These are phyloP conservation scores for Catajapyx aquilonaris DNA, from an alignment of 1,140 invertebrate genomes.

Conservation along the genomic window DNA sequence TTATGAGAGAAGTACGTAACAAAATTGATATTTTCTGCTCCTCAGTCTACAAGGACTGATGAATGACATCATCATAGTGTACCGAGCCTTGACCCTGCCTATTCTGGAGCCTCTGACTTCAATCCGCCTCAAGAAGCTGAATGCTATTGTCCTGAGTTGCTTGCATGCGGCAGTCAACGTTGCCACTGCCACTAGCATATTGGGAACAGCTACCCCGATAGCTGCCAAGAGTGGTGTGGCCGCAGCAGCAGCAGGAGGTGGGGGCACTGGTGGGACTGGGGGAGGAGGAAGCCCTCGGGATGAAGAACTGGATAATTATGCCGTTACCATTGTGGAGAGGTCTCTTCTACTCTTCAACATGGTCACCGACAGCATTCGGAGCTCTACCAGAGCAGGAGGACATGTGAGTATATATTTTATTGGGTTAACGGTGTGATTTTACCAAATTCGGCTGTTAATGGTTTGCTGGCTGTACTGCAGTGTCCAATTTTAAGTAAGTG, in stretches of 20 bases:
- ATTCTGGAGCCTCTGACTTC: slow-evolving; percentile 67
- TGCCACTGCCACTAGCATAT: slow-evolving; percentile 40
- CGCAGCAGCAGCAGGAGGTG: slow-evolving; percentile 13
- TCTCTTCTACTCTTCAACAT: slow-evolving; percentile 60
- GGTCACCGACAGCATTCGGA: slow-evolving; percentile 55
- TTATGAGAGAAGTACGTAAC: not conserved
- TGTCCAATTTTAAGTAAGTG: too few species aligned
- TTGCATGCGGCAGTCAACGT: slow-evolving; percentile 52
- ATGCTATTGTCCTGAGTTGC: slow-evolving; percentile 50
- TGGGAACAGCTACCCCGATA: slow-evolving; percentile 35
- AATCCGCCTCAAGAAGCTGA: slow-evolving; percentile 55
- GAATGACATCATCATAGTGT: slow-evolving; percentile 62
- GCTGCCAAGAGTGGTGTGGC: slow-evolving; percentile 30
- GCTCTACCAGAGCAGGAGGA: slow-evolving; percentile 65
- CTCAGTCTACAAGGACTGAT: slow-evolving; percentile 48
- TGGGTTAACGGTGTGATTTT: too few species aligned
- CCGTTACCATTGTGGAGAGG: slow-evolving; percentile 44
- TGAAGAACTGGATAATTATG: slow-evolving; percentile 46
- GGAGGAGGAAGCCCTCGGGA: too few species aligned
- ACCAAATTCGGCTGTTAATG: too few species aligned
- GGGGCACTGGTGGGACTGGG: not conserved
- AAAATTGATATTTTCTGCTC: slow-evolving; percentile 13
- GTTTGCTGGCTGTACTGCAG: too few species aligned
- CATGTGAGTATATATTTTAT: slow-evolving; percentile 36
- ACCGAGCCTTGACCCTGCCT: slow-evolving; percentile 59